phyloP scores from a whole-genome alignment of 2,888 invertebrate genomes.

The Lasioglossum vierecki region DNA sequence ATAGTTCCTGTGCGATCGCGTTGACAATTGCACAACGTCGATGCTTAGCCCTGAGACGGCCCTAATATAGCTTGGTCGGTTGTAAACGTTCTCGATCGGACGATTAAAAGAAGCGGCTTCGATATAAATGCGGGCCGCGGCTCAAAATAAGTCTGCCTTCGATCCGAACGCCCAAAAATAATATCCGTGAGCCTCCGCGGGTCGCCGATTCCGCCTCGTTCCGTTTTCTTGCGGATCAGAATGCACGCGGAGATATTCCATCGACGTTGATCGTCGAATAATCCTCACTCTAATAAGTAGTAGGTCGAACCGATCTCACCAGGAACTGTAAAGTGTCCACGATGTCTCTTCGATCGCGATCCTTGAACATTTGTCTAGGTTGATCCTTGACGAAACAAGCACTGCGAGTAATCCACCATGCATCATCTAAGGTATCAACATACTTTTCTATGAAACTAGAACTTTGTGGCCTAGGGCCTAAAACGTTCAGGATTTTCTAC shows the following conservation, averaged over 20 bases:
- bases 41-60: background rate
- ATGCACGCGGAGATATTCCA: background rate
- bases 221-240: background rate
- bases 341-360: too few species aligned
- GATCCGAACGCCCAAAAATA: constrained; percentile 62
- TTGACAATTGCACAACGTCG: background rate
- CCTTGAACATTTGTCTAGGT: too few species aligned
- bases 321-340: too few species aligned
- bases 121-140: constrained; percentile 41
- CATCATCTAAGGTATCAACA: too few species aligned
- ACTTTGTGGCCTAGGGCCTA: too few species aligned
- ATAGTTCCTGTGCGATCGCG: background rate
- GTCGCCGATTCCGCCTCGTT: background rate
- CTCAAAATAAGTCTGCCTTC: constrained; percentile 68
- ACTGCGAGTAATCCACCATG: too few species aligned
- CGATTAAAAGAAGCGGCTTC: constrained; percentile 59
- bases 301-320: too few species aligned
- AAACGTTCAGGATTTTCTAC: too few species aligned
- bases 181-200: constrained; percentile 54
- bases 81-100: constrained; percentile 42
- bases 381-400: too few species aligned
- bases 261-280: background rate
- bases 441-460: too few species aligned
- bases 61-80: background rate
- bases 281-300: too few species aligned